Conservation (phyloP, 1,140 invertebrate species). For the Antheraea pernyi region DNA sequence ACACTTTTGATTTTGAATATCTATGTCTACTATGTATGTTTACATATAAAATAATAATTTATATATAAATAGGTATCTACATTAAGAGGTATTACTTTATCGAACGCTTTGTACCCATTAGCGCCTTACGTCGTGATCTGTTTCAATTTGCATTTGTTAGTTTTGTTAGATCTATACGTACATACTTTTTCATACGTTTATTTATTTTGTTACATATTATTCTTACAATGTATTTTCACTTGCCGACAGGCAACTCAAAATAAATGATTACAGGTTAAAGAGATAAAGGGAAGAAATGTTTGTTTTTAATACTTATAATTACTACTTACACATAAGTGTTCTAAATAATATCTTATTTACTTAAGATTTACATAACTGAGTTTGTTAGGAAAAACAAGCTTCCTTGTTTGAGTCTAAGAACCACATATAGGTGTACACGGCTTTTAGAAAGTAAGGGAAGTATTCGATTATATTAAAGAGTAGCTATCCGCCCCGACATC, state of each 20-base stretch:
- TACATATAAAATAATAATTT: background rate
- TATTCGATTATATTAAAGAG: too few species aligned
- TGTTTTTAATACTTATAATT: background rate
- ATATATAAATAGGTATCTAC: background rate
- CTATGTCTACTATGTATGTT: background rate
- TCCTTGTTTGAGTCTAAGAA: too few species aligned
- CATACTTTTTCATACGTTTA: background rate
- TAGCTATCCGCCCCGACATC: too few species aligned
- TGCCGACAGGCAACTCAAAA: background rate
- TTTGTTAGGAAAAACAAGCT: too few species aligned
- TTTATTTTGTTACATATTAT: conserved; percentile 7
- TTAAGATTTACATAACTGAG: too few species aligned
- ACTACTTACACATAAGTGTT: background rate
- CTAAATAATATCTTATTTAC: background rate
- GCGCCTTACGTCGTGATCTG: conserved; percentile 53
- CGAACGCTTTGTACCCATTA: conserved; percentile 36
- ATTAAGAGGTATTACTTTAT: background rate
- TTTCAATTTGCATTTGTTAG: conserved; percentile 50
- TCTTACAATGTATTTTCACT: background rate
- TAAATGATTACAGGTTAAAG: background rate
- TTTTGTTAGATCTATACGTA: conserved; percentile 8
- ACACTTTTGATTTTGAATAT: too few species aligned
- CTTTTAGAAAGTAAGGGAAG: too few species aligned
- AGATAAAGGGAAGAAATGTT: background rate
- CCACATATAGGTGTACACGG: too few species aligned